Evolutionary conservation across 2,888 invertebrate genomes (phyloP).

Genomic region (Tipula confusa): DNA sequence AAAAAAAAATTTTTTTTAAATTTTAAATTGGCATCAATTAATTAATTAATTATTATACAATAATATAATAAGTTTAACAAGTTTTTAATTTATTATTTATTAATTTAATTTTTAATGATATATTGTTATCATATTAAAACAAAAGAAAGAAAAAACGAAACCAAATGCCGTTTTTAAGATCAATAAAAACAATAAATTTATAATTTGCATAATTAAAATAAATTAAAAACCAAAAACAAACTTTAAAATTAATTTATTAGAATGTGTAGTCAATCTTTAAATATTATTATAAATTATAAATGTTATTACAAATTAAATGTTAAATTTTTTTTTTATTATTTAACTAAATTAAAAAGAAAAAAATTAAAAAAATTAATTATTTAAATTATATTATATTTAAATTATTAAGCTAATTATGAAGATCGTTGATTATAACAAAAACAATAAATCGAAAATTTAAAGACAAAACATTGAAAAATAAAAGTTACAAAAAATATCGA

Average conservation of each 20-base stretch:
- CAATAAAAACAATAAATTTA: not conserved
- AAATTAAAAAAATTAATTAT: not conserved
- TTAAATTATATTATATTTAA: constrained; percentile 20
- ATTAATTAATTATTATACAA: not conserved
- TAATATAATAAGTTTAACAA: not conserved
- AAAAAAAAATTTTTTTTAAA: not conserved
- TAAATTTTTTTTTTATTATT: constrained; percentile 5
- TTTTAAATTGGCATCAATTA: not conserved
- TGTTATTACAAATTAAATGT: constrained; percentile 12
- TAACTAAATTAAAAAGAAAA: not conserved
- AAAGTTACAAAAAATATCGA: not conserved
- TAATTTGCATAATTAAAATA: not conserved
- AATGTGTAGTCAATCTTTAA: not conserved
- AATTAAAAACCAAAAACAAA: not conserved
- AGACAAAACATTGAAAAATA: constrained; percentile 25
- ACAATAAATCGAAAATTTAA: not conserved
- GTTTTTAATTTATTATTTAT: not conserved
- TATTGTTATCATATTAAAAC: not conserved
- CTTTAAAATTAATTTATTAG: not conserved
- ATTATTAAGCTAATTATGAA: not conserved
- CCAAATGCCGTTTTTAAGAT: not conserved
- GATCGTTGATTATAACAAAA: not conserved
- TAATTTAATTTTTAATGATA: constrained; percentile 6
- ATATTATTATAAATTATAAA: not conserved
- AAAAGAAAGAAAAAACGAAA: not conserved